Conservation (phyloP, 2,797 vertebrate genomes). For the Chaetodon trifasciatus region DNA sequence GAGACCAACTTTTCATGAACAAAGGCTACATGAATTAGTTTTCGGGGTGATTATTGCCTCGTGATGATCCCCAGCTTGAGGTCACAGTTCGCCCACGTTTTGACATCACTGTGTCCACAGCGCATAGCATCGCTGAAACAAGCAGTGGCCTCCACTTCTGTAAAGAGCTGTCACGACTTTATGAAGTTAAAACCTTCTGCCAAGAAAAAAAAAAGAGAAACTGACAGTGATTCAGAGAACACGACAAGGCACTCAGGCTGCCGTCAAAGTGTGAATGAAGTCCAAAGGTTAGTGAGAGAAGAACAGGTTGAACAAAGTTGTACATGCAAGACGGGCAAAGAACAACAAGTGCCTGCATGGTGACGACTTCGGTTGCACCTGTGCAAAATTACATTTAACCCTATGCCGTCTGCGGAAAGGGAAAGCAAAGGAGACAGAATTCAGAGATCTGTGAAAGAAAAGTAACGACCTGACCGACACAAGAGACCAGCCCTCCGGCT, state of each 20-base stretch:
- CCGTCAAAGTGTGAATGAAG: conserved; percentile 61
- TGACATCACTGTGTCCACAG: conserved; percentile 47
- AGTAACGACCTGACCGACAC: conserved; percentile 26
- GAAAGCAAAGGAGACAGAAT: neutral
- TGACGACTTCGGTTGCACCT: conserved; percentile 76
- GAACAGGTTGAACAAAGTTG: conserved; percentile 60
- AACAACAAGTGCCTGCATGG: conserved; percentile 70
- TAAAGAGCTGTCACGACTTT: conserved; percentile 38
- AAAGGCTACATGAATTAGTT: neutral
- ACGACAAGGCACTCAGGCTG: conserved; percentile 24
- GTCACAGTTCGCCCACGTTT: conserved; percentile 61
- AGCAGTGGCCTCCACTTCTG: conserved; percentile 41
- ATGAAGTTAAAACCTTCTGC: conserved; percentile 36
- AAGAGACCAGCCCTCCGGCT: conserved; percentile 14
- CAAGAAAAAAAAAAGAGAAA: neutral
- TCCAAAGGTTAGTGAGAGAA: conserved; percentile 75
- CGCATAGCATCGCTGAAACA: conserved; percentile 34
- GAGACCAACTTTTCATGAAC: neutral
- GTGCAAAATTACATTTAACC: conserved; percentile 66
- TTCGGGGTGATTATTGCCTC: conserved; percentile 6
- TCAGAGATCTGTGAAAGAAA: conserved; percentile 22
- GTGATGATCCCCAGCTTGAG: conserved; percentile 47
- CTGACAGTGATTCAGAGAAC: conserved; percentile 20
- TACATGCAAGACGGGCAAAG: conserved; percentile 33
- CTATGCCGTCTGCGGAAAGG: conserved; percentile 9